These are phyloP conservation scores for Salvelinus sp. DNA, from an alignment of 2,113 vertebrate genomes.

Conservation along the genomic window DNA sequence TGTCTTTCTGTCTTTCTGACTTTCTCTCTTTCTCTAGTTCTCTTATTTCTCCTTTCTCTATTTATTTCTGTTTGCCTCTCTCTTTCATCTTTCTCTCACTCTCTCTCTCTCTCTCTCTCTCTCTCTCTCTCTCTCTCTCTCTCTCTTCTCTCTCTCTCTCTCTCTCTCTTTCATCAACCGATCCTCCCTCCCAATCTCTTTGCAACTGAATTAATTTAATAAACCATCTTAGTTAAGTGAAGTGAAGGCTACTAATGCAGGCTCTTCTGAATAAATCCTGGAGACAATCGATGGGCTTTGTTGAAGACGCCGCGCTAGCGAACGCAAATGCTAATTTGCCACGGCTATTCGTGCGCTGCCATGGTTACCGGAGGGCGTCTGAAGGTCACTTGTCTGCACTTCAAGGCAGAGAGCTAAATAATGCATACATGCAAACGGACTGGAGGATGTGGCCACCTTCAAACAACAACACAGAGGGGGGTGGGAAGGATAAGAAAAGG, in stretches of 20 bases:
- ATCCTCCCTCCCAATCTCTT: too few species aligned
- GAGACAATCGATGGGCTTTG: constrained; percentile 65
- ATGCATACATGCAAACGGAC: constrained; percentile 44
- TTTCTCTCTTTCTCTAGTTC: too few species aligned
- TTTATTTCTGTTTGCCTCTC: too few species aligned
- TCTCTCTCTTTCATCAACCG: too few species aligned
- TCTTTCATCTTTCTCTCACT: too few species aligned
- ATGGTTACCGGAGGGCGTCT: constrained; percentile 69
- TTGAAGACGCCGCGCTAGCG: constrained; percentile 34
- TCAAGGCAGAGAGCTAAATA: constrained; percentile 62
- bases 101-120: too few species aligned
- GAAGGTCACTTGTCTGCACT: constrained; percentile 60
- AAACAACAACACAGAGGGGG: constrained; percentile 40
- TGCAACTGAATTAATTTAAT: background rate
- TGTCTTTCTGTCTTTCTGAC: too few species aligned
- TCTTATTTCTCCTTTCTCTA: too few species aligned
- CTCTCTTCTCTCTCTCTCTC: too few species aligned
- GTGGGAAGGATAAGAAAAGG: constrained; percentile 20
- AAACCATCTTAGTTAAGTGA: background rate
- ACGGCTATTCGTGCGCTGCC: constrained; percentile 45
- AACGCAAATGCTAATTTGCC: constrained; percentile 56
- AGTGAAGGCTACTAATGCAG: background rate
- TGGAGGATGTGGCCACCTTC: constrained; percentile 59
- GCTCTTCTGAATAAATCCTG: constrained; percentile 52
- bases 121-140: too few species aligned